phyloP scores from a whole-genome alignment of 2,888 invertebrate genomes.

The Carabus problematicus region DNA sequence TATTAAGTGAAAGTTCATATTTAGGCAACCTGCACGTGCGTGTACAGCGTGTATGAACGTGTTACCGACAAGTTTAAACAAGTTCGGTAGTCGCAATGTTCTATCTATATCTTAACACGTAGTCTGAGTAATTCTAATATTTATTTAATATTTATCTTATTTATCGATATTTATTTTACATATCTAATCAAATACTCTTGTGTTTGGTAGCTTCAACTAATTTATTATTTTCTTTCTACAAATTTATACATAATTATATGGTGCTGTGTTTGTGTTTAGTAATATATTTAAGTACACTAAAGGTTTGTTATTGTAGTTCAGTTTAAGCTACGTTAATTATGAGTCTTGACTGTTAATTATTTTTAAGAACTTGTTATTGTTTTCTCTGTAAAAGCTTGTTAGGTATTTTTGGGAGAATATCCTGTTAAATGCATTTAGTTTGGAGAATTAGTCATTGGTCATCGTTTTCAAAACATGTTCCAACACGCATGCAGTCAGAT shows the following conservation, averaged over 20 bases:
- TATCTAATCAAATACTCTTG: background rate
- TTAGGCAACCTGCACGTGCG: too few species aligned
- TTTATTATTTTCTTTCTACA: background rate
- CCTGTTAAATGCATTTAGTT: too few species aligned
- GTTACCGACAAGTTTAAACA: conserved; percentile 33
- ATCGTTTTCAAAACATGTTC: too few species aligned
- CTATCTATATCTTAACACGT: background rate
- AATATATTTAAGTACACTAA: background rate
- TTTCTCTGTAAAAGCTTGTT: too few species aligned
- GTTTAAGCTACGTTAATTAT: background rate
- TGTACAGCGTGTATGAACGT: background rate
- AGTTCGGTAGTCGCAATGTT: background rate
- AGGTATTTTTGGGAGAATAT: too few species aligned
- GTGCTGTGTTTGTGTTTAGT: background rate
- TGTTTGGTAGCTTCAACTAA: background rate
- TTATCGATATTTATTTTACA: background rate
- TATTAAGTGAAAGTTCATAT: too few species aligned
- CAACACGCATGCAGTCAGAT: too few species aligned
- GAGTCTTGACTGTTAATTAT: too few species aligned
- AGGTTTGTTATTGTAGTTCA: background rate
- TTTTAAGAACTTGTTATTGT: too few species aligned
- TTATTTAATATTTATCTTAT: conserved; percentile 7
- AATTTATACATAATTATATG: background rate
- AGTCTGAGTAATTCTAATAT: background rate
- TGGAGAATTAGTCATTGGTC: too few species aligned